Base-by-base conservation (phyloP, 2,113 vertebrate species). In the Cranoglanis bouderius region DNA sequence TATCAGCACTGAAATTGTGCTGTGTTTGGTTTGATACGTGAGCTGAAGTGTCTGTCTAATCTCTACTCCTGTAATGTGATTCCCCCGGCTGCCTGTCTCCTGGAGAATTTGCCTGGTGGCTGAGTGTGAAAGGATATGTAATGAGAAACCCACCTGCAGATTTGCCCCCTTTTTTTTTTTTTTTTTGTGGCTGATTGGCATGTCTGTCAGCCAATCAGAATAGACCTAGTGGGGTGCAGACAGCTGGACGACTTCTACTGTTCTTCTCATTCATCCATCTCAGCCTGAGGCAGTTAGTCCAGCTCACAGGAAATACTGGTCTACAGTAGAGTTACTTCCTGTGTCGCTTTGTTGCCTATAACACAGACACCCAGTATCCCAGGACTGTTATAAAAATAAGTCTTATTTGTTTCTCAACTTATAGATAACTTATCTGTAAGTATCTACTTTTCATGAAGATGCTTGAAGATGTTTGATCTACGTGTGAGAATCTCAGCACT, bases 81-180 rank as follows among this genome's bases (percentile, higher is more conserved):
- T 70, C 77, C 51, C 51, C 3, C 19, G 40, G 59, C 87, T 87
- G 85, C 46, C 70, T 53, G 70, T 83, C 51, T 83, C 70, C 87
- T 67, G 74, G 32, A 77, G 78, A 80, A 81, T 84, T 80, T 80
- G 80, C 65, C 87, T 77, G 38, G 67, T 85, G 90, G 59, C 72
- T 43, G 81, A 65, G 65, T 70, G 61, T 88, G 72, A 90, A 86
- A 53, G 83, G 43, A 84, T 87, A 81, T 90, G 90, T 87, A 90
- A 90, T 75, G 74, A 90, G 85, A 90, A 90, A 87, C 81, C 85
- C 82, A 67, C 74, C 80, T 89, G 88, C 26, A 78, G 57, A 6
- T 0, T 72, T 12, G 16, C 40, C 21, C 43, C n/a, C n/a, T n/a
- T n/a, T n/a, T n/a, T n/a, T 49, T 49, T 49, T 46, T 2, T 43